Evolutionary conservation across 2,113 vertebrate genomes (phyloP).

Genomic region (Ameiurus melas): DNA sequence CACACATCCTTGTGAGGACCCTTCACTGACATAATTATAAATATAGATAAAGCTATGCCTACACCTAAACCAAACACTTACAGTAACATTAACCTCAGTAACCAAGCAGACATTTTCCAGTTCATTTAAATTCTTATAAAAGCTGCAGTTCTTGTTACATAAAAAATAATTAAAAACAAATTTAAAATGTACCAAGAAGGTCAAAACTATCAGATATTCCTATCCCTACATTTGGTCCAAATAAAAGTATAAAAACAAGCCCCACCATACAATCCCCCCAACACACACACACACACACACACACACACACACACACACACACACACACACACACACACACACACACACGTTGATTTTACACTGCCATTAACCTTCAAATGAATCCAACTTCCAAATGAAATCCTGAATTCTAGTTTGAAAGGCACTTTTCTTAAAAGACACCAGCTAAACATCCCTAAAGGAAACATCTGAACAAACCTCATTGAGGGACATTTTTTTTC

Average conservation of each 20-base stretch:
- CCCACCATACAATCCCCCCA: background rate
- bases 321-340: too few species aligned
- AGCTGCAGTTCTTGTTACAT: background rate
- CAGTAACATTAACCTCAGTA: background rate
- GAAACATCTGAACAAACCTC: too few species aligned
- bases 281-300: too few species aligned
- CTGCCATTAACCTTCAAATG: background rate
- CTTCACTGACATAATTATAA: background rate
- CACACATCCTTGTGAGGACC: background rate
- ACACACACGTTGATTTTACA: background rate
- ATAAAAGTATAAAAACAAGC: background rate
- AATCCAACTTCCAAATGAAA: too few species aligned
- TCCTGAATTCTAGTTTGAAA: background rate
- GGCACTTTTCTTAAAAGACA: conserved; percentile 10
- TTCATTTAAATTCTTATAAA: background rate
- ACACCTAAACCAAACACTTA: background rate
- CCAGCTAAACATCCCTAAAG: background rate
- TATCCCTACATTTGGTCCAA: background rate
- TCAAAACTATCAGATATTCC: background rate
- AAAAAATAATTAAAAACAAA: background rate
- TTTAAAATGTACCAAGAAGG: background rate
- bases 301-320: too few species aligned
- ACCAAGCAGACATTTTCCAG: background rate
- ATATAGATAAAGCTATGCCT: background rate
- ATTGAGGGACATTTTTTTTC: too few species aligned